A percentile compares a stretch with the other conserved stretches of the same genome.
These are phyloP conservation scores for Ennomos erosarius DNA, from an alignment of 2,888 invertebrate genomes.

Conservation along the genomic window DNA sequence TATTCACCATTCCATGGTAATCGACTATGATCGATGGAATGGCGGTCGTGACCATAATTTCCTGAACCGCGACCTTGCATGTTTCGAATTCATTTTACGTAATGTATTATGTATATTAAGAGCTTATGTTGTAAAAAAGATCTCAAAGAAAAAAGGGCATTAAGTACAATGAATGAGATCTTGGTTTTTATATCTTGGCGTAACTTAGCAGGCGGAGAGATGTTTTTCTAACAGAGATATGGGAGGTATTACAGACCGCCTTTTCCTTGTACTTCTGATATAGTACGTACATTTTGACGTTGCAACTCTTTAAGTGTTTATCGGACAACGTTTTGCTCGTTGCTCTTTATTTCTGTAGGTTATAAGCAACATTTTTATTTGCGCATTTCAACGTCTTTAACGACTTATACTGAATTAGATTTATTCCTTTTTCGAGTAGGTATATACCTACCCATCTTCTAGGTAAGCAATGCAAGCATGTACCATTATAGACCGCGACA, in stretches of 20 bases:
- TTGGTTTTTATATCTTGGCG: constrained; percentile 32
- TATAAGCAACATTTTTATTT: too few relatives aligned
- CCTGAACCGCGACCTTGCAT: constrained; percentile 52
- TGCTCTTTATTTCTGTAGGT: too few relatives aligned
- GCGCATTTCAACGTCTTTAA: too few relatives aligned
- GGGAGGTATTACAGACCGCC: constrained; percentile 29
- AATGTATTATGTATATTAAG: constrained; percentile 38
- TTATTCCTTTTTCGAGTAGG: too few relatives aligned
- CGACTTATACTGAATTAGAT: too few relatives aligned
- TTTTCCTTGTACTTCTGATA: constrained; percentile 36
- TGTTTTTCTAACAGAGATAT: constrained; percentile 37
- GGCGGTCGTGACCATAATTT: constrained; percentile 44
- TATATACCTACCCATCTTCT: too few relatives aligned
- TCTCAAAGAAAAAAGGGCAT: constrained; percentile 24
- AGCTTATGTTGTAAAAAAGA: constrained; percentile 23
- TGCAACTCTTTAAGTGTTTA: constrained; percentile 3
- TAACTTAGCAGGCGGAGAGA: constrained; percentile 30
- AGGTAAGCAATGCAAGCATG: too few relatives aligned
- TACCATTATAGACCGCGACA: too few relatives aligned
- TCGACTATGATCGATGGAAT: constrained; percentile 39
- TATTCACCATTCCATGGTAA: constrained; percentile 30
- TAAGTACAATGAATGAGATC: constrained; percentile 28
- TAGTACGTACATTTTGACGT: constrained; percentile 24
- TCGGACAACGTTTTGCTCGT: neutral
- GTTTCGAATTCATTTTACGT: constrained; percentile 46